A percentile compares a stretch with the other conserved stretches of the same genome.
Conservation (phyloP, 2,113 vertebrate genomes). For the Sorex fumeus region DNA sequence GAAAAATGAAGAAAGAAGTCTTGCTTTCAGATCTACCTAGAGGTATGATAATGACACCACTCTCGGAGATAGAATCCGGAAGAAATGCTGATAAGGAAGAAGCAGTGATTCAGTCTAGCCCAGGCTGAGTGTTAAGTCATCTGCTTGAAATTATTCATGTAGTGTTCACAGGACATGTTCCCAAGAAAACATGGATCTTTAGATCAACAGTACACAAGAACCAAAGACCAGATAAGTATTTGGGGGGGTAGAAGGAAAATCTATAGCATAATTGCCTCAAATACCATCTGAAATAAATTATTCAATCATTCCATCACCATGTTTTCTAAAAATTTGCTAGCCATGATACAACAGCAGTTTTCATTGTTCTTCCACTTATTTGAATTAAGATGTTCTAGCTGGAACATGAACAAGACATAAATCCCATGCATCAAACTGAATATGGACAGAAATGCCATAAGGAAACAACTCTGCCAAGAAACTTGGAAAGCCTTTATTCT, state of each 20-base stretch:
- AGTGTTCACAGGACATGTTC: no score
- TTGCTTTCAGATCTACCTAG: neutral
- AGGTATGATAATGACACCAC: neutral
- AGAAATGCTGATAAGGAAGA: neutral
- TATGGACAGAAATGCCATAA: neutral
- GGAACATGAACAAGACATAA: slow-evolving; percentile 15
- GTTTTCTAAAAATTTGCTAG: neutral
- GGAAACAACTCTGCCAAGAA: neutral
- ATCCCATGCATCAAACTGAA: neutral
- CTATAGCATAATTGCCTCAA: neutral
- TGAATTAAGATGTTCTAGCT: neutral
- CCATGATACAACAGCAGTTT: neutral
- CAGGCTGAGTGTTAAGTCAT: neutral
- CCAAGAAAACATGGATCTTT: slow-evolving; percentile 21
- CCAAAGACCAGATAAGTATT: neutral
- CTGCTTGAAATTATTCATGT: neutral
- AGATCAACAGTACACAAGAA: neutral
- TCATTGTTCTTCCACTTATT: slow-evolving; percentile 42
- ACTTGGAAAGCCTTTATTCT: neutral
- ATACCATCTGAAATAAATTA: neutral
- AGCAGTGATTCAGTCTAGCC: neutral
- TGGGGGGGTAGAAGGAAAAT: neutral
- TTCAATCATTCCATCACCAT: slow-evolving; percentile 48
- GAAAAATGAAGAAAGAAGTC: neutral
- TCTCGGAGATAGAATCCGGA: neutral